These are phyloP conservation scores for Condylostylus longicornis DNA, from an alignment of 1,140 invertebrate species.

Conservation along the genomic window DNA sequence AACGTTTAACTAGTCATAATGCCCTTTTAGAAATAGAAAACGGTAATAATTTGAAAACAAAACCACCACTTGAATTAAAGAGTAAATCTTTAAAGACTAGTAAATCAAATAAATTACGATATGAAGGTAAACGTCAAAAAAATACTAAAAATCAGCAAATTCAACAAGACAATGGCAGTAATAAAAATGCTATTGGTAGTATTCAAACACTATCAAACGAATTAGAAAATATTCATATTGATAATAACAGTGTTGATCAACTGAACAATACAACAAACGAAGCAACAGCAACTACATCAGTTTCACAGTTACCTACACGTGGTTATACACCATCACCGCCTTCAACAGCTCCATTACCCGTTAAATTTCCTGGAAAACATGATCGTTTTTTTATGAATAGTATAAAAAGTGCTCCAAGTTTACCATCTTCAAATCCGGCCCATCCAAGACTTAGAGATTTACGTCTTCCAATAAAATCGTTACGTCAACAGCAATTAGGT, in stretches of 20 bases:
- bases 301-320: conserved; percentile 35
- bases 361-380: conserved; percentile 54
- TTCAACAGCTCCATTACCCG: conserved; percentile 60
- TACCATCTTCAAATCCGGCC: conserved; percentile 50
- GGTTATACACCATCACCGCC: conserved; percentile 60
- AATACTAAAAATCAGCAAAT: conserved; percentile 28
- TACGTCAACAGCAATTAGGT: conserved; percentile 38
- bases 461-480: conserved; percentile 43
- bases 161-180: conserved; percentile 21
- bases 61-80: background rate
- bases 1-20: conserved; percentile 64
- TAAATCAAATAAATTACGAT: conserved; percentile 14
- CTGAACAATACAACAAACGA: conserved; percentile 6
- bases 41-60: conserved; percentile 16
- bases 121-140: conserved; percentile 26
- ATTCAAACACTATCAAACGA: conserved; percentile 41
- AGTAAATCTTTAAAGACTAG: conserved; percentile 1
- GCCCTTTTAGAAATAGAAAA: conserved; percentile 44
- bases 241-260: conserved; percentile 36
- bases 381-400: conserved; percentile 55
- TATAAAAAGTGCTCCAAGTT: conserved; percentile 58
- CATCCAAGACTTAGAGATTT: conserved; percentile 53
- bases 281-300: conserved; percentile 15
- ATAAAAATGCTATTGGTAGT: conserved; percentile 39
- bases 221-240: conserved; percentile 44